Percentiles rank a stretch among this genome's conserved stretches.
These are phyloP conservation scores for Chiloscyllium plagiosum DNA, from an alignment of 2,113 vertebrate genomes.

Conservation along the genomic window DNA sequence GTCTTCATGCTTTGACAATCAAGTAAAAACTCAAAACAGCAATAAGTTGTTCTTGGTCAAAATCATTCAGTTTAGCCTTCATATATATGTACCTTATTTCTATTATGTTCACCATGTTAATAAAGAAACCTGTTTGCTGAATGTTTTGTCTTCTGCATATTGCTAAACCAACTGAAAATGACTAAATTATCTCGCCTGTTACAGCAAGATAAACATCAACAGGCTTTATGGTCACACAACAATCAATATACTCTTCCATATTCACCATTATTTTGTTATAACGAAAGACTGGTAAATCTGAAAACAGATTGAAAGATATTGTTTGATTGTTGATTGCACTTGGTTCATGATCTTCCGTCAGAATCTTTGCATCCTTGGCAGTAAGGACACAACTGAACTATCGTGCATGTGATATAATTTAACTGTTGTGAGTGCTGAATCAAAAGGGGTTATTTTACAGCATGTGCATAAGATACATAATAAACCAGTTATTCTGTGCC, in stretches of 20 bases:
- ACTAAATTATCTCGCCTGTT: not conserved
- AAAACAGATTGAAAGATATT: not conserved
- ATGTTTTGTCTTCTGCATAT: not conserved
- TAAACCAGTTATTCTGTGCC: not conserved
- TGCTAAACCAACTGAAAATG: not conserved
- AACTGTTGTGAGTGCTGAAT: not conserved
- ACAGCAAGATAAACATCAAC: not conserved
- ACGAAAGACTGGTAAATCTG: not conserved
- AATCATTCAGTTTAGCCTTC: not conserved
- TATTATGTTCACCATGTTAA: constrained; percentile 8
- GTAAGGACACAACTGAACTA: not conserved
- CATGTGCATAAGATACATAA: not conserved
- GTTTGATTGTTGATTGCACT: not conserved
- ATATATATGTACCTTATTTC: not conserved
- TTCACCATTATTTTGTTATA: not conserved
- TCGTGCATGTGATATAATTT: not conserved
- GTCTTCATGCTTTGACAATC: not conserved
- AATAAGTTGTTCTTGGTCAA: not conserved
- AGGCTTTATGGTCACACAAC: not conserved
- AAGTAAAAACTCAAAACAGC: not conserved
- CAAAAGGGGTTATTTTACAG: not conserved
- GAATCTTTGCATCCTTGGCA: not conserved
- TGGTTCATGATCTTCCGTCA: not conserved
- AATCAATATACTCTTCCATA: not conserved
- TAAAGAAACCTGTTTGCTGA: not conserved